A percentile compares a stretch with the other conserved stretches of the same genome.
Conservation (phyloP, 1,140 invertebrate genomes). For the Halesus radiatus region DNA sequence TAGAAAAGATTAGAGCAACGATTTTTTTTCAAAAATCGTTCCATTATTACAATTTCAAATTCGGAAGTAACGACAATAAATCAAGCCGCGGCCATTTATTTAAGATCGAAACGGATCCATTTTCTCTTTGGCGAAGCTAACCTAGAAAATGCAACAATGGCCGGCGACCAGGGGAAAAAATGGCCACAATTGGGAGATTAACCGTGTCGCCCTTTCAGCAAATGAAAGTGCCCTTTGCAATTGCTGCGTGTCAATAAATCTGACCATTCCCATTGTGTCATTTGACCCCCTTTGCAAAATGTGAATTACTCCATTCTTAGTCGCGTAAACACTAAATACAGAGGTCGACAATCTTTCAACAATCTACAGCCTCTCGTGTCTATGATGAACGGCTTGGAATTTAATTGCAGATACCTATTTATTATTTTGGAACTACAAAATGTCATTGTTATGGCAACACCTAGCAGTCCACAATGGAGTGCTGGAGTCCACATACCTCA, state of each 20-base stretch:
- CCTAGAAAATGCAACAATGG: constrained; percentile 36
- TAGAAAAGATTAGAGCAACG: constrained; percentile 30
- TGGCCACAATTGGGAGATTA: constrained; percentile 54
- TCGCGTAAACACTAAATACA: constrained; percentile 11
- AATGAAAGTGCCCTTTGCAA: constrained; percentile 54
- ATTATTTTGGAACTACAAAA: too few relatives aligned
- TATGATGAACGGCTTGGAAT: too few relatives aligned
- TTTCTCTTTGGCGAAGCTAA: not conserved
- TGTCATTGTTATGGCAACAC: too few relatives aligned
- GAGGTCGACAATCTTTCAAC: too few relatives aligned
- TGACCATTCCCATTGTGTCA: constrained; percentile 51
- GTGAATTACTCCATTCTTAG: constrained; percentile 32
- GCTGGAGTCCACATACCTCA: too few relatives aligned
- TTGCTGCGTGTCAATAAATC: constrained; percentile 55
- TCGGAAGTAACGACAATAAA: constrained; percentile 44
- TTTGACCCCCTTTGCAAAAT: constrained; percentile 49
- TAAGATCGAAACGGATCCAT: constrained; percentile 29
- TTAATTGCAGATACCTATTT: too few relatives aligned
- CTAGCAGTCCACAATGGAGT: too few relatives aligned
- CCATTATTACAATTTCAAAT: constrained; percentile 37
- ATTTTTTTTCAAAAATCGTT: constrained; percentile 25
- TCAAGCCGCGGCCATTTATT: constrained; percentile 39
- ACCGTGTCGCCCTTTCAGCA: constrained; percentile 51
- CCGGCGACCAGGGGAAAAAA: not conserved
- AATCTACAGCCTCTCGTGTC: too few relatives aligned